A percentile compares a stretch with the other conserved stretches of the same genome.
These are phyloP conservation scores for Heliothis subflexa DNA, from an alignment of 1,140 invertebrate species.

Conservation along the genomic window DNA sequence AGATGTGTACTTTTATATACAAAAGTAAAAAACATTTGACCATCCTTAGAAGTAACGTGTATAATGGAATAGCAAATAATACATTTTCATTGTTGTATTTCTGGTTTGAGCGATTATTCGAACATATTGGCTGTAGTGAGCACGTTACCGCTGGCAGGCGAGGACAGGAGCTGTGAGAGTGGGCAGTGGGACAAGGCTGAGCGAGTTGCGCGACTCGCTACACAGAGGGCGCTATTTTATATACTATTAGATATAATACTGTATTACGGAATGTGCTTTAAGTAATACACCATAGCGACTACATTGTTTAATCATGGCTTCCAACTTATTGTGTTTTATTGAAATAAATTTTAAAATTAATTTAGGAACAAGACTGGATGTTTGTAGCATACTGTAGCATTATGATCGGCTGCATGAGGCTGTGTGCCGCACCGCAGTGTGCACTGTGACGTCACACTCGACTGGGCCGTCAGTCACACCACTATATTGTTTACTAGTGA, in stretches of 20 bases:
- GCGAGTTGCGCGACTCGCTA: not conserved
- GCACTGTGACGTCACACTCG: too few species aligned
- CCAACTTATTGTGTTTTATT: slow-evolving; percentile 19
- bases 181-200: not conserved
- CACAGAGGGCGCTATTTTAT: not conserved
- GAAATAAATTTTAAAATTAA: not conserved
- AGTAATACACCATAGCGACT: slow-evolving; percentile 2
- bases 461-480: not conserved
- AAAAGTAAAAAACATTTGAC: too few species aligned
- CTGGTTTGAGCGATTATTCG: too few species aligned
- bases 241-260: not conserved
- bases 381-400: slow-evolving; percentile 2
- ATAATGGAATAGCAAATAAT: too few species aligned
- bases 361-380: slow-evolving; percentile 10
- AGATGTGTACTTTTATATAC: too few species aligned
- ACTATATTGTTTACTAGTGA: not conserved
- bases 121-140: not conserved
- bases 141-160: not conserved
- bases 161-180: too few species aligned
- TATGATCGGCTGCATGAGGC: not conserved
- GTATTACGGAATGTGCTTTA: slow-evolving; percentile 13
- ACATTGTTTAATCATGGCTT: slow-evolving; percentile 25
- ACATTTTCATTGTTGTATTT: too few species aligned
- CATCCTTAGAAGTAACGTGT: too few species aligned
- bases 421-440: not conserved